These are phyloP conservation scores for Cordilura impudica DNA, from an alignment of 2,888 invertebrate genomes.

Conservation along the genomic window DNA sequence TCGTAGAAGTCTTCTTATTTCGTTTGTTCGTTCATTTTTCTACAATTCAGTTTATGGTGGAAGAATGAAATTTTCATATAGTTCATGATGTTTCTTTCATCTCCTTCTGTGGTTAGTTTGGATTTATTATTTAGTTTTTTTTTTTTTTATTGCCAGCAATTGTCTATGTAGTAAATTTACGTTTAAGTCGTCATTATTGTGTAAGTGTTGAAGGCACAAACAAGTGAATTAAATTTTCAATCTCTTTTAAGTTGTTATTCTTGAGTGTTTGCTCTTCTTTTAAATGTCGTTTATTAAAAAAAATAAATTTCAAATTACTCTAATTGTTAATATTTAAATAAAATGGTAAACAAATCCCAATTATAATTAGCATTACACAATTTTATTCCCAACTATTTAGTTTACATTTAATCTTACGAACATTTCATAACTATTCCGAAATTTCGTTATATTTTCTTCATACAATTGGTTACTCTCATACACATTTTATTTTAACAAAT, in stretches of 20 bases:
- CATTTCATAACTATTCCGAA: too few relatives aligned
- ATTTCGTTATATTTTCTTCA: too few relatives aligned
- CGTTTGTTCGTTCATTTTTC: conserved; percentile 2
- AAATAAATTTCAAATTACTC: neutral
- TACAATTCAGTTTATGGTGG: conserved; percentile 3
- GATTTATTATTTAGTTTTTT: conserved; percentile 35
- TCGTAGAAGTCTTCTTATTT: conserved; percentile 1
- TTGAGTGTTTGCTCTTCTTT: conserved; percentile 10
- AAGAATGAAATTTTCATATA: conserved; percentile 29
- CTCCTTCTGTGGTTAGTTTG: conserved; percentile 22
- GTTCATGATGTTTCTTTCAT: conserved; percentile 34
- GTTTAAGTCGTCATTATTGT: conserved; percentile 18
- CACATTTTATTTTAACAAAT: too few relatives aligned
- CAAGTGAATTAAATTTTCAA: conserved; percentile 40
- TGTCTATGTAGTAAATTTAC: conserved; percentile 19
- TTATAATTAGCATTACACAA: too few relatives aligned
- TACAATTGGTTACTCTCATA: too few relatives aligned
- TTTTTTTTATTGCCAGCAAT: conserved; percentile 52
- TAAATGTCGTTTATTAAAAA: neutral
- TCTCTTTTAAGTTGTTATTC: conserved; percentile 36
- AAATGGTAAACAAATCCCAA: too few relatives aligned
- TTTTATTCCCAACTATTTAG: too few relatives aligned
- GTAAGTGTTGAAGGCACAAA: conserved; percentile 31
- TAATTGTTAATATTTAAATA: too few relatives aligned
- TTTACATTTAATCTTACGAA: too few relatives aligned